Evolutionary conservation across 2,113 vertebrate genomes (phyloP).

Genomic region (Eptesicus fuscus): DNA sequence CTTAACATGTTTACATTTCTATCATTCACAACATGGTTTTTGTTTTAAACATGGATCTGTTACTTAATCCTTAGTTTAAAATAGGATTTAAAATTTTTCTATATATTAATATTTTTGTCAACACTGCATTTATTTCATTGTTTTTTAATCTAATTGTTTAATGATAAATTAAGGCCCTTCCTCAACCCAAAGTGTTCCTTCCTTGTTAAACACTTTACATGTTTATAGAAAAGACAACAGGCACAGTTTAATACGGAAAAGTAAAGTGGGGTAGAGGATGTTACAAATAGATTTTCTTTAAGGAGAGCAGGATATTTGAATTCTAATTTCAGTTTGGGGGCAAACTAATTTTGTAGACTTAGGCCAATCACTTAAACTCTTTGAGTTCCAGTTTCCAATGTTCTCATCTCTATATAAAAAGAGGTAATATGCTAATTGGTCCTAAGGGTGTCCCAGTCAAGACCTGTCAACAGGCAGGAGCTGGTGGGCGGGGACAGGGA

Average conservation of each 20-base stretch:
- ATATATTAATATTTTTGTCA: background rate
- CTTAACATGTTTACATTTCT: background rate
- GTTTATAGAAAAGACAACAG: background rate
- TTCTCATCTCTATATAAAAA: background rate
- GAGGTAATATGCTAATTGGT: no score
- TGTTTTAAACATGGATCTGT: background rate
- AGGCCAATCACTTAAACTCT: background rate
- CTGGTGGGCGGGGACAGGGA: no score
- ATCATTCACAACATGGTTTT: background rate
- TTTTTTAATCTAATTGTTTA: background rate
- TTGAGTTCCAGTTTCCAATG: background rate
- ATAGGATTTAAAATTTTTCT: background rate
- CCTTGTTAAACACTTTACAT: background rate
- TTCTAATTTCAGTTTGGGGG: background rate
- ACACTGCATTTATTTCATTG: background rate
- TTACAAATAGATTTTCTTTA: background rate
- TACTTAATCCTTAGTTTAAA: slow-evolving; percentile 22
- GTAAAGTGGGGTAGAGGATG: background rate
- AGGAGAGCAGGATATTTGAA: background rate
- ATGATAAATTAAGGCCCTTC: background rate
- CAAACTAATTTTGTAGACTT: background rate
- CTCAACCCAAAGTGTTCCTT: background rate
- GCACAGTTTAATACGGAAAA: background rate
- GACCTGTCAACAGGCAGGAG: no score
- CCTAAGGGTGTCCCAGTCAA: no score